phyloP scores from a whole-genome alignment of 2,888 invertebrate genomes.

The Podabrus alpinus region DNA sequence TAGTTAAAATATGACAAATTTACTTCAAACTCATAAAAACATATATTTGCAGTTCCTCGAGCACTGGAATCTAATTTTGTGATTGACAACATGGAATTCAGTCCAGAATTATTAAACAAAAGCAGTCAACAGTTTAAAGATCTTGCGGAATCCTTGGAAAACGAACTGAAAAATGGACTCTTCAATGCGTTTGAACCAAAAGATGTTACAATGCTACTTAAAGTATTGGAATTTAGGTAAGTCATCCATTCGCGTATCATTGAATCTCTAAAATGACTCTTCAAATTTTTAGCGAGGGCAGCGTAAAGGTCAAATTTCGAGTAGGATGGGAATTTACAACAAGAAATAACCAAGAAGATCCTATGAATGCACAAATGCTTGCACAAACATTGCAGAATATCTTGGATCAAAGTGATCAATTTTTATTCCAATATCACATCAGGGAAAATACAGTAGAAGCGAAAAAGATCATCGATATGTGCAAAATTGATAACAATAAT shows the following conservation, averaged over 20 bases:
- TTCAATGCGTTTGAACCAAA: constrained; percentile 58
- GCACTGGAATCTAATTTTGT: constrained; percentile 70
- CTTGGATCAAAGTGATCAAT: constrained; percentile 59
- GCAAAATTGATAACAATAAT: constrained; percentile 63
- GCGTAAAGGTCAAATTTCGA: constrained; percentile 67
- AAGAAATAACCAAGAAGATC: constrained; percentile 56
- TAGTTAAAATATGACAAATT: neutral
- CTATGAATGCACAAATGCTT: constrained; percentile 57
- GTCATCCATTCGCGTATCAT: constrained; percentile 32
- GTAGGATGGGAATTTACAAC: constrained; percentile 67
- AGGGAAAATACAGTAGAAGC: constrained; percentile 60
- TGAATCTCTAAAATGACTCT: neutral
- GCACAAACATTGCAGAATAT: constrained; percentile 58
- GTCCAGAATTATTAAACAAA: constrained; percentile 61
- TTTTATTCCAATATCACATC: constrained; percentile 53
- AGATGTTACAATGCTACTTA: constrained; percentile 62
- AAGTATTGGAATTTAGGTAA: constrained; percentile 67
- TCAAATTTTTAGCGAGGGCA: constrained; percentile 62
- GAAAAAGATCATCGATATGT: constrained; percentile 66
- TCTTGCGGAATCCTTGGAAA: constrained; percentile 63
- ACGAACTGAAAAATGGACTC: constrained; percentile 63
- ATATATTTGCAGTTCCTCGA: constrained; percentile 64
- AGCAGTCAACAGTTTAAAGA: constrained; percentile 67
- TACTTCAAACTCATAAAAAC: neutral
- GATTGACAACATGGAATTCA: constrained; percentile 69